Base-by-base conservation (phyloP, 2,888 invertebrate genomes). In the Pocota personata region DNA sequence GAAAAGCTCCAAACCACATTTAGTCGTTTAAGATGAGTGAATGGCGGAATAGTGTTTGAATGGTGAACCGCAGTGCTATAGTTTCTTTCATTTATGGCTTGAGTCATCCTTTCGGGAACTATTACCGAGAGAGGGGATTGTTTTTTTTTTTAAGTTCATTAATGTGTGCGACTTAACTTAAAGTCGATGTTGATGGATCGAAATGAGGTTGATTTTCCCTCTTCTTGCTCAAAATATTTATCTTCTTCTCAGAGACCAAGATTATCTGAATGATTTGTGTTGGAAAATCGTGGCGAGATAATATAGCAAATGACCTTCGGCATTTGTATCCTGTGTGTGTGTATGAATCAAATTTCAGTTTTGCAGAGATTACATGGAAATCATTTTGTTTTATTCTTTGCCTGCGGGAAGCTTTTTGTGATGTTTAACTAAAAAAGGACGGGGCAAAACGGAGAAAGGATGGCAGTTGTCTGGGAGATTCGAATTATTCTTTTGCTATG, bases 181-280 rank as follows among this genome's bases (percentile, higher is more conserved):
- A 16, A 37, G 52, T 37, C 67, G 52, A 52, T 55, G 27, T 30
- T 37, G 67, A 52, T 67, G 67, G 52, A 37, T 52, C 24, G 21
- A 35, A 52, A 37, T 24, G 50, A 37, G 66, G 50, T 46, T 52
- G 40, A 4, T 24, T 24, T 24, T 24, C 27, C 27, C n/a, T 32
- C 52, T 57, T n/a, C 46, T 58, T 57, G 71, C 58, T 58, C 52
- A 46, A 37, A 67, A 24, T 52, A 40, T 32, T 46, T 62, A 73
- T 73, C 73, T 52, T 24, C 16, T 1, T 21, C 19, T 10, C n/a
- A n/a, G 21, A 24, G 24, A 32, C 71, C 32, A 48, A 69, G 48
- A 72, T 72, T 73, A 73, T 60, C 50, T 40, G 37, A 73, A 62
- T 73, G 73, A 60, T 52, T 73, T 62, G 73, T 73, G 72, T 27